phyloP scores from a whole-genome alignment of 2,113 vertebrate species.

The Phylloscopus trochilus region DNA sequence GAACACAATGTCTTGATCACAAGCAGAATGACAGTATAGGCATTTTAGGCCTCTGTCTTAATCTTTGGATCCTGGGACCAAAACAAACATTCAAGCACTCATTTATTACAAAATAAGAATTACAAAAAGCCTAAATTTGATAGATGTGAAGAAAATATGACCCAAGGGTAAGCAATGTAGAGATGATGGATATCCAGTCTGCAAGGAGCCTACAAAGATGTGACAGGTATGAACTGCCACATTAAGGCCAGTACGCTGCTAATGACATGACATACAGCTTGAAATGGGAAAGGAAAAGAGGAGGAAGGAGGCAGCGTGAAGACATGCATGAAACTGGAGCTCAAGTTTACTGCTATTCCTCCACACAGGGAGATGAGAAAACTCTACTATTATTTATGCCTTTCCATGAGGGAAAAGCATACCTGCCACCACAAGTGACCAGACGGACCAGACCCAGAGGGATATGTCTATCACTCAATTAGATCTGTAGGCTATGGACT shows the following conservation, averaged over 20 bases:
- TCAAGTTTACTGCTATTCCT: neutral
- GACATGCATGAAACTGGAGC: fast-evolving
- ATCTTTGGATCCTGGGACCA: neutral
- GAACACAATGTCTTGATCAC: neutral
- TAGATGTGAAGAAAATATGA: constrained; percentile 34
- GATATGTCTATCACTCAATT: neutral
- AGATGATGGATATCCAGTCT: constrained; percentile 28
- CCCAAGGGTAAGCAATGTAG: neutral
- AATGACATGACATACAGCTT: neutral
- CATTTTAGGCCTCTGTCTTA: neutral
- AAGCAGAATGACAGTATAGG: neutral
- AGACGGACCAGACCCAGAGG: neutral
- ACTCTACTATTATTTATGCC: neutral
- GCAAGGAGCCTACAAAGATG: neutral
- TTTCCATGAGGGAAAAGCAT: neutral
- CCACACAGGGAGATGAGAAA: neutral
- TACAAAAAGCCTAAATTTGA: constrained; percentile 26
- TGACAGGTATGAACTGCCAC: constrained; percentile 43
- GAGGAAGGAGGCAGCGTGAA: neutral
- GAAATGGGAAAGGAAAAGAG: neutral
- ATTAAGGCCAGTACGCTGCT: neutral
- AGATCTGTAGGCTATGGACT: neutral
- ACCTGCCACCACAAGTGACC: neutral
- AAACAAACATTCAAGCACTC: neutral
- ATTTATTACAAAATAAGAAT: constrained; percentile 33